These are phyloP conservation scores for Trichacis sp. DNA, from an alignment of 2,888 invertebrate species.

Conservation along the genomic window DNA sequence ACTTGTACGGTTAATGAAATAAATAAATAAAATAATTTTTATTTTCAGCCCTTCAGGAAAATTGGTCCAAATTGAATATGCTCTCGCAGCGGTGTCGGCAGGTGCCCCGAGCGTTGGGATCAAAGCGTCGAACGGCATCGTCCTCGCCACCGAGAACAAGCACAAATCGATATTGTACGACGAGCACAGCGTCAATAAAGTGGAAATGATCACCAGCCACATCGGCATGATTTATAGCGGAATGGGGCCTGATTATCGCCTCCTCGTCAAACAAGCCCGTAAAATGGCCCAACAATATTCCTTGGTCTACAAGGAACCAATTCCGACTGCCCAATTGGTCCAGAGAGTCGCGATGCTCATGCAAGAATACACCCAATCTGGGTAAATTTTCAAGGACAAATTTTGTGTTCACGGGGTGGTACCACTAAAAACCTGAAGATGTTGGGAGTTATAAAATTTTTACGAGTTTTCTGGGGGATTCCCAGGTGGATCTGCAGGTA, in stretches of 20 bases:
- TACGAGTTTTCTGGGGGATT: too few species aligned
- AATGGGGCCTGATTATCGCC: conserved; percentile 92
- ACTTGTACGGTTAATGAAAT: too few species aligned
- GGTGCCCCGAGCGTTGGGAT: conserved; percentile 99
- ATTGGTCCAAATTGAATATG: conserved; percentile 99
- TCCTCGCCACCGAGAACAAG: conserved; percentile 98
- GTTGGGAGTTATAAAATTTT: too few species aligned
- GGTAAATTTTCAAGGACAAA: conserved; percentile 71
- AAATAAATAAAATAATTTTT: too few species aligned
- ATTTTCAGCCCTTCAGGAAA: conserved; percentile 96
- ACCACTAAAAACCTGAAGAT: too few species aligned
- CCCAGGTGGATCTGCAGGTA: too few species aligned
- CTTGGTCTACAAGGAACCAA: conserved; percentile 91
- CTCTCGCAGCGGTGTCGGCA: conserved; percentile 96
- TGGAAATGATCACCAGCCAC: conserved; percentile 95
- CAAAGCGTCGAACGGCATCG: conserved; percentile 98
- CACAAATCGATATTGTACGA: conserved; percentile 97
- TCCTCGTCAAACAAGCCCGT: conserved; percentile 90
- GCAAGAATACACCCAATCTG: conserved; percentile 99
- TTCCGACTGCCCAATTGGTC: conserved; percentile 96
- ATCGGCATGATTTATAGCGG: conserved; percentile 99
- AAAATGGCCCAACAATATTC: conserved; percentile 97
- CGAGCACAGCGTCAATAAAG: conserved; percentile 96
- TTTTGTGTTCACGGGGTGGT: too few species aligned
- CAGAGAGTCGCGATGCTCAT: conserved; percentile 96